These are phyloP conservation scores for Callaeas wilsoni DNA, from an alignment of 2,113 vertebrate genomes.

Conservation along the genomic window DNA sequence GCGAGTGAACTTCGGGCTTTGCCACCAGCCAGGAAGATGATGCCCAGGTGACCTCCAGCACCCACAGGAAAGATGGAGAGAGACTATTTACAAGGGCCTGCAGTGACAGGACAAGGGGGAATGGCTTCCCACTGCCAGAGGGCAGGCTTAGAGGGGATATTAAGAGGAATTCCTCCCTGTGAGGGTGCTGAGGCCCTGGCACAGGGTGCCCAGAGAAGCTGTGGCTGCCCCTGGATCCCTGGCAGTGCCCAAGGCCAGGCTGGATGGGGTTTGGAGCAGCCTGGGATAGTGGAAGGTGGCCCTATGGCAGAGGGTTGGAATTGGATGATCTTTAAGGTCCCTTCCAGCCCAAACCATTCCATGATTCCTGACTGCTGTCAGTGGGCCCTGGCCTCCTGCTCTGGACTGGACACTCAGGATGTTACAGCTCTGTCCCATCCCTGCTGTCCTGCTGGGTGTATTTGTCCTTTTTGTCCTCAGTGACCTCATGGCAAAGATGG, in stretches of 20 bases:
- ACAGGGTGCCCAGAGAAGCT: background rate
- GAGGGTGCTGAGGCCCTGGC: background rate
- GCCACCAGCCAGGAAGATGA: background rate
- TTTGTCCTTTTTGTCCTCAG: background rate
- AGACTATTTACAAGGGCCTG: background rate
- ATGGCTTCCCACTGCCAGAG: background rate
- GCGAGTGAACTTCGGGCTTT: background rate
- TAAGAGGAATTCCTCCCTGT: background rate
- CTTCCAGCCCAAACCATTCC: background rate
- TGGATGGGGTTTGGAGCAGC: rapidly evolving
- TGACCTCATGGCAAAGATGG: background rate
- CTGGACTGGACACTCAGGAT: background rate
- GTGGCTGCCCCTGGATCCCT: background rate
- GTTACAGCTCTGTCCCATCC: background rate
- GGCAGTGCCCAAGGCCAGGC: rapidly evolving
- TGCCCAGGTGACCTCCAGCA: background rate
- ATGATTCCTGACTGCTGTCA: background rate
- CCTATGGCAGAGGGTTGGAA: background rate
- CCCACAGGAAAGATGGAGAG: background rate
- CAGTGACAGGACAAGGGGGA: background rate
- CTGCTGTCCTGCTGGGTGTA: background rate
- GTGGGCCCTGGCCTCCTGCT: background rate
- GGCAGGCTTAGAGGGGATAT: background rate
- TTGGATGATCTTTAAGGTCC: background rate
- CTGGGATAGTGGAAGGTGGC: background rate